Conservation (phyloP, 1,140 invertebrate genomes). For the Micrasema minimum region DNA sequence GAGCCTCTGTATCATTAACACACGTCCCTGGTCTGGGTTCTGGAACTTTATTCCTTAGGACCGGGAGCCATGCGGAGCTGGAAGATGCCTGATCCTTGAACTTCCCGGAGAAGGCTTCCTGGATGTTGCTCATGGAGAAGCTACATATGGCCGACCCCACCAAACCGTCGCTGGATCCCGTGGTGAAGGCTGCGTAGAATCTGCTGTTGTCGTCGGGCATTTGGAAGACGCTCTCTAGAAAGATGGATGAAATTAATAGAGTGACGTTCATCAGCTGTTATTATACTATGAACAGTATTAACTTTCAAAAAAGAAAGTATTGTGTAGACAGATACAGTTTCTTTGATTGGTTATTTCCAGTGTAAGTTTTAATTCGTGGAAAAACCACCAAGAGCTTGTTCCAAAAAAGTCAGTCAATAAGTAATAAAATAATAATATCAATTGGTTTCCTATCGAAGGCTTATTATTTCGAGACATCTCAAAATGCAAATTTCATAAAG, state of each 20-base stretch:
- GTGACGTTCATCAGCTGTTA: too few species aligned
- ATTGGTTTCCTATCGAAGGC: too few species aligned
- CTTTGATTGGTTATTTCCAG: too few species aligned
- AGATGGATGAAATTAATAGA: neutral
- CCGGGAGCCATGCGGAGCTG: constrained; percentile 79
- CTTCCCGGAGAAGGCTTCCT: constrained; percentile 85
- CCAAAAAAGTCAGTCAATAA: too few species aligned
- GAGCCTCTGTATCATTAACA: constrained; percentile 82
- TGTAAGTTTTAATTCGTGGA: too few species aligned
- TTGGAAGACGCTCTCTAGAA: constrained; percentile 84
- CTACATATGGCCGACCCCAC: constrained; percentile 90
- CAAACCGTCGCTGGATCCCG: constrained; percentile 84
- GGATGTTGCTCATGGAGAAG: constrained; percentile 84
- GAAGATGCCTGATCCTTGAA: constrained; percentile 90
- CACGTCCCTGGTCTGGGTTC: constrained; percentile 86
- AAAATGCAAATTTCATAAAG: too few species aligned
- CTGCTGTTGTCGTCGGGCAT: constrained; percentile 82
- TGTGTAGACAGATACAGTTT: too few species aligned
- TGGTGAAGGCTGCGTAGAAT: constrained; percentile 92
- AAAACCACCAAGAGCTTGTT: too few species aligned
- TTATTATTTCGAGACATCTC: too few species aligned
- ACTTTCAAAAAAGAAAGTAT: too few species aligned
- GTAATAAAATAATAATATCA: too few species aligned
- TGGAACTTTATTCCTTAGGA: constrained; percentile 77
- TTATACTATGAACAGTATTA: too few species aligned